Evolutionary conservation across 2,113 vertebrate species (phyloP).

Genomic region (Todiramphus chloris): DNA sequence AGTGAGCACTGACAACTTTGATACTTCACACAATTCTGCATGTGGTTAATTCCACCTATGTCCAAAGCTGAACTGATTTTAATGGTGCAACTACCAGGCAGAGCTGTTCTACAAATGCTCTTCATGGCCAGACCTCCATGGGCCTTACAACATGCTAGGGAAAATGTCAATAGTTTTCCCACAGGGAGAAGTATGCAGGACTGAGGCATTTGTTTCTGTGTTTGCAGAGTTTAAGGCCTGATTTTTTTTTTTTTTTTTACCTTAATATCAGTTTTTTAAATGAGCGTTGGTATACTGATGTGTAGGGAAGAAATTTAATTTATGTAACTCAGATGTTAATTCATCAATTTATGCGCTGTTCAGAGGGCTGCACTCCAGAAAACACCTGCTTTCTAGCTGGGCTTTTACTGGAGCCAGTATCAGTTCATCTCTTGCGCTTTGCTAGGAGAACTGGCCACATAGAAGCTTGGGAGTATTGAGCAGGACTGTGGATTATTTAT

Average conservation of each 20-base stretch:
- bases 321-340: neutral
- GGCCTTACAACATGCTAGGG: accelerated
- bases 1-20: neutral
- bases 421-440: neutral
- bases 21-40: neutral
- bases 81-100: neutral
- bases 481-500: neutral
- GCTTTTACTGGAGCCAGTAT: neutral
- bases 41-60: neutral
- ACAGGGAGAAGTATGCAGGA: neutral
- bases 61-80: neutral
- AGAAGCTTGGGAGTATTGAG: neutral
- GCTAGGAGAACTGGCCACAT: neutral
- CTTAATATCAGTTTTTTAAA: neutral
- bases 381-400: accelerated
- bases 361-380: neutral
- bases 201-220: neutral
- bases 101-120: neutral
- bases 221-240: neutral
- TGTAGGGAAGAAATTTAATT: neutral
- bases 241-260: neutral
- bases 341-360: neutral
- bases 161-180: neutral
- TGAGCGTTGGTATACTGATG: neutral
- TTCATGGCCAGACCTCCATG: neutral